Evolutionary conservation across 2,113 vertebrate genomes (phyloP), one percentile per base, ranked within the genome.

Genomic region (Channa maculata): DNA sequence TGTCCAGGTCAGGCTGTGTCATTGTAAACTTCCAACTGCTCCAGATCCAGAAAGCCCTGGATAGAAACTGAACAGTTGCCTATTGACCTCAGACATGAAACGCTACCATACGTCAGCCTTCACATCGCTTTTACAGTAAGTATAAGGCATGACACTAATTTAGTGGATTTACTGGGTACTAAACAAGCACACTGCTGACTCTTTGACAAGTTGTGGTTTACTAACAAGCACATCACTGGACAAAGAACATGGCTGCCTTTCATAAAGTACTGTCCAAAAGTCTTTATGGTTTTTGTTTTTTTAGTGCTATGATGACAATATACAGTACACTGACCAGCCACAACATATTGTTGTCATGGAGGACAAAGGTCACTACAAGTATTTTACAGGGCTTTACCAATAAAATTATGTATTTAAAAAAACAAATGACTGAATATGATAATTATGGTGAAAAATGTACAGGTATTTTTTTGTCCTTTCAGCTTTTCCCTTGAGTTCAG

Each of bases 141-240:
- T 43, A 75, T 37, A 58, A 65, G 72, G n/a, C 71, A 33, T 57
- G 76, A 82, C 79, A 65, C 50, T 58, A 53, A 77, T 24, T 51
- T 14, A 59, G 52, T 3, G 10, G 36, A 15, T 65, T 48, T 69
- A 80, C 80, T 78, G 65, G 65, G 38, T n/a, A 7, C 63, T 12
- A 43, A 78, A 88, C 54, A 59, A 78, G 63, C 36, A 37, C 67
- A 67, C 74, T 79, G 74, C 67, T 60, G 72, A 79, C 41, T 63
- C 61, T 60, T 12, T 51, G 62, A 45, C 52, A 33, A 39, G 67
- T 69, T 43, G 6, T 1, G 64, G 48, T 60, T 3, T 0, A 62
- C 65, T 55, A 34, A 39, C 38, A 43, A 78, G 70, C 7, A 9
- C 24, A 62, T 54, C 71, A 39, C 38, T 48, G 48, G 38, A 37